Percentiles rank a stretch among this genome's conserved stretches.
Conservation (phyloP, 2,113 vertebrate genomes). For the Myocastor coypus region DNA sequence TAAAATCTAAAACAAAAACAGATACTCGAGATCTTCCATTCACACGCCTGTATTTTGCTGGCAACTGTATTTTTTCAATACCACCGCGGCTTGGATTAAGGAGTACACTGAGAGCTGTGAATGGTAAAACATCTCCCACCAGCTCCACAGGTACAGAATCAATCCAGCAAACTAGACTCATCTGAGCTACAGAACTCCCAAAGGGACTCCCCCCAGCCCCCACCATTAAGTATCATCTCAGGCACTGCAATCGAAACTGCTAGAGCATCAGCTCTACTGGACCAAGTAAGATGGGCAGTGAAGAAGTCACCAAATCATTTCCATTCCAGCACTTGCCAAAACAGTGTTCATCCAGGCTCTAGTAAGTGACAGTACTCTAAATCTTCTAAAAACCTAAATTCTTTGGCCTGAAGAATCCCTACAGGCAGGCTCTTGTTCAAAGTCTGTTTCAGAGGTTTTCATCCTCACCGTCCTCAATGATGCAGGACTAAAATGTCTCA, state of each 20-base stretch:
- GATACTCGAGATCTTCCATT: constrained; percentile 25
- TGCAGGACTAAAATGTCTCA: constrained; percentile 55
- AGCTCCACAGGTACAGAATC: constrained; percentile 27
- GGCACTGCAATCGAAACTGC: constrained; percentile 13
- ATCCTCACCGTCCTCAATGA: not conserved
- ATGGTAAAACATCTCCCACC: constrained; percentile 59
- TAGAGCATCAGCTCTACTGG: not conserved
- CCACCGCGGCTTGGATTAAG: not conserved
- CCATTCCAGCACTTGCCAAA: constrained; percentile 42
- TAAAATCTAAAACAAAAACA: constrained; percentile 57
- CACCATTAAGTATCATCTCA: constrained; percentile 22
- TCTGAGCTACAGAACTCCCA: not conserved
- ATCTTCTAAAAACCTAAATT: constrained; percentile 57
- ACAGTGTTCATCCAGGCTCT: not conserved
- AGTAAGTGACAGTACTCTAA: constrained; percentile 42
- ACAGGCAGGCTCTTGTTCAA: not conserved
- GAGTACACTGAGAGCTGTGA: constrained; percentile 48
- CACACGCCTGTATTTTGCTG: constrained; percentile 49
- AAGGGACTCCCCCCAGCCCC: not conserved
- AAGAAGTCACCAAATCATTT: constrained; percentile 64
- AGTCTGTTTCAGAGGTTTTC: constrained; percentile 53
- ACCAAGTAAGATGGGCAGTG: constrained; percentile 26
- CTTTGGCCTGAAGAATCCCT: constrained; percentile 31
- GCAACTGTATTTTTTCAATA: constrained; percentile 53
- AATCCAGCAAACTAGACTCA: constrained; percentile 41